Base-by-base conservation (phyloP, 2,888 invertebrate genomes). In the Eumerus sabulonum region DNA sequence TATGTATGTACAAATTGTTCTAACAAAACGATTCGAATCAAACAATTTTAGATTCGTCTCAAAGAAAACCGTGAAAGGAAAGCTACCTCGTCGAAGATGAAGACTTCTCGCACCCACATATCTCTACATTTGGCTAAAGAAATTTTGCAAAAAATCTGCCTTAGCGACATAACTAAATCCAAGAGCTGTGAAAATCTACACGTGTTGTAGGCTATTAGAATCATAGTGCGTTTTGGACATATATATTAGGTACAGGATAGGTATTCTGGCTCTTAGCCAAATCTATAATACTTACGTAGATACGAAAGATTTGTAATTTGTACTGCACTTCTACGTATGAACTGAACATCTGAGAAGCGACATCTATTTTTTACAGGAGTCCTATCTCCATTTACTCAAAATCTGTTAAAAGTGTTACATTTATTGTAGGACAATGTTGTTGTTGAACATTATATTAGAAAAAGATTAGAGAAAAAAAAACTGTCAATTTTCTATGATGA, bases 151-250 rank as follows among this genome's bases (percentile, higher is more conserved):
- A 95, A 95, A 90, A 95, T 96, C 86, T 95, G 95, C 89, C 92
- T 95, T 87, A 95, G 94, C 86, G 95, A 96, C 88, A 93, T 93
- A 84, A 93, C 93, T 74, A 95, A 95, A 89, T 95, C 95, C 11
- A 95, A 95, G 88, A 95, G 95, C 76, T 96, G 96, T 89, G 95
- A 96, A 88, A 95, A 96, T 89, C 90, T 96, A 76, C 95, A 96
- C 87, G 95, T 95, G 82, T 91, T 95, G 83, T 95, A 91, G 84
- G 82, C 42, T 45, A 45, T 45, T 45, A 45, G 11, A n/a, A 40
- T 60, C 2, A 64, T 44, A 56, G 27, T 27, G 27, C 2, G 27
- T 27, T 27, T 7, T 7, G 7, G 7, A 27, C 27, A 27, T 27
- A 2, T 27, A 27, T 27, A 27, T 27, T 27, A n/a, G n/a, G n/a